Evolutionary conservation across 2,797 vertebrate genomes (phyloP), one percentile per base, ranked within the genome.

Genomic region (Odontamblyopus lacepedii): DNA sequence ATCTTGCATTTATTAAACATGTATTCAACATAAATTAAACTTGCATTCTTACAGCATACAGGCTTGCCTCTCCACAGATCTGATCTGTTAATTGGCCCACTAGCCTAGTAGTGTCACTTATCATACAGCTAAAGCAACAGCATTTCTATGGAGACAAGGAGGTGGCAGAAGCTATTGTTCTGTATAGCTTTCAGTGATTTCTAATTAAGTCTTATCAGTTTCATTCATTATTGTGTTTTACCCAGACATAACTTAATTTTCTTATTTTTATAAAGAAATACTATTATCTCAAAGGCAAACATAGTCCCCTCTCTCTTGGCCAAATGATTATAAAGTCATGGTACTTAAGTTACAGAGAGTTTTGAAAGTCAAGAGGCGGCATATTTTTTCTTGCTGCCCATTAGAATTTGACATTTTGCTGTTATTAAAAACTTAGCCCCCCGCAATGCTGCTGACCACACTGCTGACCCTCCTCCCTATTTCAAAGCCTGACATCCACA

Each of bases 351-450:
- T 51, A 30, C 6, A 63, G 48, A 68, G 1, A 11, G 23, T 30
- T 4, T 18, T 30, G 35, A 70, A 79, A 82, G 72, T 78, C 77
- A 64, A 76, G 76, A 71, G 50, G 16, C 50, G 1, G 30, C 72
- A 55, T 64, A 61, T 74, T 64, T 56, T 66, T 48, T 74, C 51
- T 62, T 71, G 51, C 53, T 63, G 35, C 9, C 11, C 71, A 75
- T 87, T 84, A 75, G 56, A 79, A 78, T 74, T 71, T 84, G 80
- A 86, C 82, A 87, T 87, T 88, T 84, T 78, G 55, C 79, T 66
- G 72, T 80, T 83, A 85, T 85, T 84, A 84, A 84, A 83, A 70
- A 27, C 61, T 50, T 63, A 55, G 67, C 50, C 67, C 41, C 50
- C 63, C 56, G n/a, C 59, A 1, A 50, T 8, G 0, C 67, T 71